phyloP scores from a whole-genome alignment of 2,113 vertebrate species.

The Egretta garzetta region DNA sequence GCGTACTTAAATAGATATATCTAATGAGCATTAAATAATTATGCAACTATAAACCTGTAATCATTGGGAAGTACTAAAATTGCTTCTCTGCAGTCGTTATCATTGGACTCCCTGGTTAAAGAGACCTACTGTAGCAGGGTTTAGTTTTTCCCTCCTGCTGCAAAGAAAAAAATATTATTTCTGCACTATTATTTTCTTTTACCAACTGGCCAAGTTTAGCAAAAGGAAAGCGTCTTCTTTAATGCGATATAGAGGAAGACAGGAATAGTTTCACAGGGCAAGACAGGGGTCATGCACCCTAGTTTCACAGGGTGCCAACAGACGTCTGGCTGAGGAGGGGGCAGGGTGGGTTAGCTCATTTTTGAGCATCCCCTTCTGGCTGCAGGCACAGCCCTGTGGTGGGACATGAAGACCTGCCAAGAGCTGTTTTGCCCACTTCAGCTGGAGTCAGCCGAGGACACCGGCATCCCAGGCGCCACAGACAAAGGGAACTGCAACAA shows the following conservation, averaged over 20 bases:
- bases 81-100: neutral
- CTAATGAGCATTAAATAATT: constrained; percentile 61
- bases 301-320: neutral
- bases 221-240: neutral
- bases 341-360: neutral
- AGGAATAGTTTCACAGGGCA: neutral
- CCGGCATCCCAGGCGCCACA: neutral
- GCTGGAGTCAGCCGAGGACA: constrained; percentile 52
- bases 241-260: neutral
- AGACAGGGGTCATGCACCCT: neutral
- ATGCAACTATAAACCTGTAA: constrained; percentile 38
- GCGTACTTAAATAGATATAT: constrained; percentile 16
- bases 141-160: neutral
- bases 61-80: constrained; percentile 42
- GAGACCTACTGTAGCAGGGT: neutral
- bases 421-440: neutral
- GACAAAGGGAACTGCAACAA: constrained; percentile 35
- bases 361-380: neutral
- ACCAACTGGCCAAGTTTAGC: neutral
- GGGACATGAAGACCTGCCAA: neutral
- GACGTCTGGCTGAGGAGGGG: neutral
- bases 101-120: neutral
- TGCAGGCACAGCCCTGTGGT: neutral
- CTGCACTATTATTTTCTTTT: neutral
- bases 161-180: neutral